These are phyloP conservation scores for Aptenodytes forsteri DNA, from an alignment of 2,113 vertebrate species.

Conservation along the genomic window DNA sequence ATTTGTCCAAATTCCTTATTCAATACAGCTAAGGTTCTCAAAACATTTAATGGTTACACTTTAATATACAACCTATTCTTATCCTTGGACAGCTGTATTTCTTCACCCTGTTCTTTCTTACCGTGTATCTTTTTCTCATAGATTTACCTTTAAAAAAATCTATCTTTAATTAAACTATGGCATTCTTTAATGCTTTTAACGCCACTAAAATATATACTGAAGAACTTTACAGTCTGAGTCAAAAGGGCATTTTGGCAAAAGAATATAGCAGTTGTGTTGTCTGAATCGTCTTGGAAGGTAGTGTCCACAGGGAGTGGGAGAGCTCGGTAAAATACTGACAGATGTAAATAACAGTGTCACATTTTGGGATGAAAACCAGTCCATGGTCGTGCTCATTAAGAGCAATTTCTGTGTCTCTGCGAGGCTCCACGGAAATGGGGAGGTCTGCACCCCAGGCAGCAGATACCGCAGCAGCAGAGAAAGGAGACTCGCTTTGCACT, in stretches of 20 bases:
- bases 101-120: neutral
- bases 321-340: slow-evolving; percentile 1
- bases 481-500: neutral
- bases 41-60: neutral
- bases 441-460: slow-evolving; percentile 29
- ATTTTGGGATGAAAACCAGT: slow-evolving; percentile 47
- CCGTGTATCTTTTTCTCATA: neutral
- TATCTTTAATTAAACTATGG: neutral
- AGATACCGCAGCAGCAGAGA: neutral
- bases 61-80: neutral
- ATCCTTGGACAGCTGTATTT: neutral
- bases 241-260: slow-evolving; percentile 18
- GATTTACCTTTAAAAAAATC: neutral
- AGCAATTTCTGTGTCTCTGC: slow-evolving; percentile 26
- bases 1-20: neutral
- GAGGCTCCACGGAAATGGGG: slow-evolving; percentile 2
- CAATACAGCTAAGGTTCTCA: neutral
- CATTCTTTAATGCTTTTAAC: neutral
- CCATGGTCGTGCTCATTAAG: slow-evolving; percentile 8
- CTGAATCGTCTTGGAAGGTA: slow-evolving; percentile 5
- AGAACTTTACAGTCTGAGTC: neutral
- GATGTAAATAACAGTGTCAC: slow-evolving; percentile 54
- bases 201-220: neutral
- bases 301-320: neutral
- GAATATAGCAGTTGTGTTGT: neutral